These are phyloP conservation scores for Bovichtus variegatus DNA, from an alignment of 2,797 vertebrate species.

Conservation along the genomic window DNA sequence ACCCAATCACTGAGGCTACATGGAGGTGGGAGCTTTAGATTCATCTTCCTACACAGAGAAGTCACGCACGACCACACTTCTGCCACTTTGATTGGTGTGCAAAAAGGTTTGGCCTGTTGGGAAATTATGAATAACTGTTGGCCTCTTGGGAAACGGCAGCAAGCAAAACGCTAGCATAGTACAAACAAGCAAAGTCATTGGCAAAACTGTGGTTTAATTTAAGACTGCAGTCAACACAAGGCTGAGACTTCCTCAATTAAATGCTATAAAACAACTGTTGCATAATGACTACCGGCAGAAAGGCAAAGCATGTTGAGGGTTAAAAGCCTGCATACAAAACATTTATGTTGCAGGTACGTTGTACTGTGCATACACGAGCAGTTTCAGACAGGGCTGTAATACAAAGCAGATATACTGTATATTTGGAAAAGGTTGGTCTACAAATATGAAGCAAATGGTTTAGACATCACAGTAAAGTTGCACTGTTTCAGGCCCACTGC, in stretches of 20 bases:
- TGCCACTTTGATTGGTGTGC: constrained; percentile 28
- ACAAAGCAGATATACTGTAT: background rate
- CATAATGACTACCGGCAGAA: constrained; percentile 13
- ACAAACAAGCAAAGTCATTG: background rate
- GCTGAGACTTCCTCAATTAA: background rate
- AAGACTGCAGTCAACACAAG: constrained; percentile 12
- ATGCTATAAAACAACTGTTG: background rate
- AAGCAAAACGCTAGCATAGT: background rate
- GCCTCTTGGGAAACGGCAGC: background rate
- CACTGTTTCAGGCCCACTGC: background rate
- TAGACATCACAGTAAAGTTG: background rate
- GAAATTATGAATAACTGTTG: constrained; percentile 22
- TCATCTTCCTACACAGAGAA: background rate
- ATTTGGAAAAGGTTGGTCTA: background rate
- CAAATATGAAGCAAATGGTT: background rate
- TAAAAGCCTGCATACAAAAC: background rate
- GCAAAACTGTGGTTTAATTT: background rate
- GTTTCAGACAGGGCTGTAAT: background rate
- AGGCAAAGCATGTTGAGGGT: background rate
- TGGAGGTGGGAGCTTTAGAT: constrained; percentile 23
- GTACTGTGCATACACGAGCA: constrained; percentile 2
- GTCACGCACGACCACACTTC: constrained; percentile 21
- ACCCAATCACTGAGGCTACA: constrained; percentile 38
- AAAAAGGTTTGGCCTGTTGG: constrained; percentile 23
- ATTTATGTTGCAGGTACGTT: background rate